Percentiles rank a stretch among this genome's conserved stretches.
Conservation (phyloP, 2,797 vertebrate genomes). For the Gallinago nigripennis region DNA sequence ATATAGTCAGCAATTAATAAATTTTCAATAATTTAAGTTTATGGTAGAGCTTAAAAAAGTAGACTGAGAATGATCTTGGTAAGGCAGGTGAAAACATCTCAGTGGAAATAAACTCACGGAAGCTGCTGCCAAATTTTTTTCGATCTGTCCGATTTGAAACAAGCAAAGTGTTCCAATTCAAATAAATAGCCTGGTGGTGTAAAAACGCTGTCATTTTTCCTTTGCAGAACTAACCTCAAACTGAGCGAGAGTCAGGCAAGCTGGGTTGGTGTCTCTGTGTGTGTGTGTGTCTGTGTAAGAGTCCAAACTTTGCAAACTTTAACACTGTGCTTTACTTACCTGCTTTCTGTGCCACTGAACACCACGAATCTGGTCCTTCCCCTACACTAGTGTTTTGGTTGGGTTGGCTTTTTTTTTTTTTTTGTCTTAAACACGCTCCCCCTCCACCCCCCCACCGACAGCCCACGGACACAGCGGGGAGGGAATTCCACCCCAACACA, state of each 20-base stretch:
- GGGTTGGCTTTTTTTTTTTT: not conserved
- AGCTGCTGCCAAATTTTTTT: conserved; percentile 76
- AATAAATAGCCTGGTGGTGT: conserved; percentile 66
- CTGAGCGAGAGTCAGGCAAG: conserved; percentile 76
- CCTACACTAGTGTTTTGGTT: conserved; percentile 70
- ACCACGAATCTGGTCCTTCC: conserved; percentile 75
- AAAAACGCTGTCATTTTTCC: conserved; percentile 60
- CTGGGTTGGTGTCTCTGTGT: conserved; percentile 35
- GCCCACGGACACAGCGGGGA: not conserved
- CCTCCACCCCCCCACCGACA: not conserved
- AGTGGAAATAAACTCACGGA: conserved; percentile 77
- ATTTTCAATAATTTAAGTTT: conserved; percentile 94
- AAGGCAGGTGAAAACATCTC: conserved; percentile 92
- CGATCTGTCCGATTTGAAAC: conserved; percentile 58
- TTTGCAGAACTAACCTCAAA: conserved; percentile 7
- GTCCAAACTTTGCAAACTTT: conserved; percentile 65
- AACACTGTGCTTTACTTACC: conserved; percentile 83
- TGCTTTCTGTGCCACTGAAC: conserved; percentile 78
- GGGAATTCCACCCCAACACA: conserved; percentile 29
- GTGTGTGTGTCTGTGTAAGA: conserved; percentile 49
- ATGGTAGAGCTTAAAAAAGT: conserved; percentile 86
- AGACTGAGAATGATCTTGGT: conserved; percentile 88
- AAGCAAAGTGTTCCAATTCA: conserved; percentile 69
- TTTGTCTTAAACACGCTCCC: conserved; percentile 13
- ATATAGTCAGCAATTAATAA: conserved; percentile 93